Evolutionary conservation across 2,113 vertebrate genomes (phyloP), one percentile per base, ranked within the genome.

Genomic region (Notiomystis cincta): DNA sequence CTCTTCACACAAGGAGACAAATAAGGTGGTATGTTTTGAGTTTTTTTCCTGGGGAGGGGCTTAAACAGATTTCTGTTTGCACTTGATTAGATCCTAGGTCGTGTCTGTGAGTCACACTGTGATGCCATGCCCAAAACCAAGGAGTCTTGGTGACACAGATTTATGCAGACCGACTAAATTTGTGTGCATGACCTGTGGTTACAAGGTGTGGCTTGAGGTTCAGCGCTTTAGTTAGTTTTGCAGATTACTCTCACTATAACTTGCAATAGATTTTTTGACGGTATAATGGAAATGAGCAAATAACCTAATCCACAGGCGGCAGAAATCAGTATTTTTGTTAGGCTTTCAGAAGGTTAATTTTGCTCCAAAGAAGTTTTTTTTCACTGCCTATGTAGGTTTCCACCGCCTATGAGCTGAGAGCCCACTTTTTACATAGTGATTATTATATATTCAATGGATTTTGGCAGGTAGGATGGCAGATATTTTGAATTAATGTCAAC

Each of bases 161-260:
- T 77, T 88, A 42, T 93, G 79, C 50, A 87, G 80, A 81, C 71
- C 54, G 77, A 54, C 67, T 93, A 86, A 92, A 95, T 86, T 66
- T 47, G 67, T 70, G n/a, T 78, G 40, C 56, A 27, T 24, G 80
- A 61, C 42, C 56, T 78, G 71, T 81, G 87, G 71, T 66, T 94
- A 73, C 48, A 48, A 66, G 70, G 79, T 72, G 75, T 93, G 85
- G 45, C 50, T 60, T 65, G 67, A 80, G 67, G 65, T 84, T 27
- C 17, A 2, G 73, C 79, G 56, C 25, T 47, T 42, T 65, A 65
- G 76, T 54, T 87, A 81, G 30, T 17, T 76, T 69, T 90, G 42
- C 71, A 93, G 75, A 69, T 94, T 85, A 57, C 35, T 85, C 25
- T 87, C 42, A 21, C 57, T 24, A 23, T 60, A 57, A 53, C n/a